phyloP scores from a whole-genome alignment of 2,888 invertebrate genomes.

The Eudemis profundana region DNA sequence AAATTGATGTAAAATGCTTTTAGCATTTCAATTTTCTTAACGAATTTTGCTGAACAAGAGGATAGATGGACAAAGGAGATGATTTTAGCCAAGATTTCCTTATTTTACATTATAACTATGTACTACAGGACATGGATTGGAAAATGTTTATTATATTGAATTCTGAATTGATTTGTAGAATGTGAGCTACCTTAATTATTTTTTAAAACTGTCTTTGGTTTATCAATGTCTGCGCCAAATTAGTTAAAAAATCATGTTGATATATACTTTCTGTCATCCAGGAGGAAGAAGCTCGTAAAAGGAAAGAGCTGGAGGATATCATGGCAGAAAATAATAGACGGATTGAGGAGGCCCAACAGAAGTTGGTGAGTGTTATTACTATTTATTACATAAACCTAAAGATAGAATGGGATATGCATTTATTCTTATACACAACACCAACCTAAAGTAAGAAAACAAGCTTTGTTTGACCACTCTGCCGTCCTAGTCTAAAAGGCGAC shows the following conservation, averaged over 20 bases:
- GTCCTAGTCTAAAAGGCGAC: no score
- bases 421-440: no score
- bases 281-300: slow-evolving; percentile 98
- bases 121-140: slow-evolving; percentile 21
- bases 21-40: slow-evolving; percentile 12
- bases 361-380: slow-evolving; percentile 90
- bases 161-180: slow-evolving; percentile 27
- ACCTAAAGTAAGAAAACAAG: no score
- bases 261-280: slow-evolving; percentile 88
- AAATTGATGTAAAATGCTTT: slow-evolving; percentile 6
- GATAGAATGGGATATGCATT: no score
- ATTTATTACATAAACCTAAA: neutral
- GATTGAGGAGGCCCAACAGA: slow-evolving; percentile 98
- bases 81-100: slow-evolving; percentile 3
- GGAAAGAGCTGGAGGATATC: slow-evolving; percentile 97
- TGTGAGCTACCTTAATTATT: slow-evolving; percentile 30
- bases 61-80: slow-evolving; percentile 7
- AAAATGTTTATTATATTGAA: neutral
- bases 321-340: slow-evolving; percentile 99
- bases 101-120: slow-evolving; percentile 7
- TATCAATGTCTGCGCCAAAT: slow-evolving; percentile 48
- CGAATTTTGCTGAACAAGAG: slow-evolving; percentile 10
- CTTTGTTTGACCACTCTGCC: no score
- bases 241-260: slow-evolving; percentile 61
- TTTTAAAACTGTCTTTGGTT: slow-evolving; percentile 34